A percentile compares a stretch with the other conserved stretches of the same genome.
These are phyloP conservation scores for Conistra vaccinii DNA, from an alignment of 2,888 invertebrate species.

Conservation along the genomic window DNA sequence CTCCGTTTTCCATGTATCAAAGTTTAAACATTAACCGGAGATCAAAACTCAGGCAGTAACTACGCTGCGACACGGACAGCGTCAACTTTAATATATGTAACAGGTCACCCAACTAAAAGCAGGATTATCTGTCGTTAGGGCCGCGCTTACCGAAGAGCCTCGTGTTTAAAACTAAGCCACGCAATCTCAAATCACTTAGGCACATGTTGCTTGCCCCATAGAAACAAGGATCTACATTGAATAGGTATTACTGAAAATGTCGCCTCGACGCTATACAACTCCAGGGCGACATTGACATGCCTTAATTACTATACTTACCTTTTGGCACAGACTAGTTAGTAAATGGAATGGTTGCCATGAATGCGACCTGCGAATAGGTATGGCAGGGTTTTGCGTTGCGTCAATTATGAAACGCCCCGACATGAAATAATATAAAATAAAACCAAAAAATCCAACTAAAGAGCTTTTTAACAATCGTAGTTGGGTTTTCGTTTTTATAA, in stretches of 20 bases:
- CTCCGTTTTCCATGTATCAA: conserved; percentile 57
- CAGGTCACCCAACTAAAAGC: conserved; percentile 66
- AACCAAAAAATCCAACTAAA: no score
- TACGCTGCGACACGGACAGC: conserved; percentile 45
- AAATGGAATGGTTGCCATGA: conserved; percentile 5
- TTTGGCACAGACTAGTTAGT: conserved; percentile 13
- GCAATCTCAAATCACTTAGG: conserved; percentile 59
- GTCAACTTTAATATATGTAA: conserved; percentile 62
- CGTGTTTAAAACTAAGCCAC: conserved; percentile 60
- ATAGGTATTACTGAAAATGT: conserved; percentile 46
- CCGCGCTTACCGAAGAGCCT: conserved; percentile 50
- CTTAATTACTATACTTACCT: conserved; percentile 50
- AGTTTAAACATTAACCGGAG: conserved; percentile 60
- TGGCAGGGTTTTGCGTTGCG: background rate
- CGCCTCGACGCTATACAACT: conserved; percentile 32
- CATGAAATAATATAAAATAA: background rate
- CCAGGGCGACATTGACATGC: conserved; percentile 37
- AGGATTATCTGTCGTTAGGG: conserved; percentile 63
- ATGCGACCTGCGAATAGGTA: background rate
- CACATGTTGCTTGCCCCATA: conserved; percentile 57
- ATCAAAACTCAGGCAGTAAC: conserved; percentile 51
- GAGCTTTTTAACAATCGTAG: no score
- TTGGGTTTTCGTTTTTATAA: no score
- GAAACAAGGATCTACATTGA: conserved; percentile 41
- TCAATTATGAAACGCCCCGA: background rate